Evolutionary conservation across 2,888 invertebrate species (phyloP).

Genomic region (Subacronicta megacephala): DNA sequence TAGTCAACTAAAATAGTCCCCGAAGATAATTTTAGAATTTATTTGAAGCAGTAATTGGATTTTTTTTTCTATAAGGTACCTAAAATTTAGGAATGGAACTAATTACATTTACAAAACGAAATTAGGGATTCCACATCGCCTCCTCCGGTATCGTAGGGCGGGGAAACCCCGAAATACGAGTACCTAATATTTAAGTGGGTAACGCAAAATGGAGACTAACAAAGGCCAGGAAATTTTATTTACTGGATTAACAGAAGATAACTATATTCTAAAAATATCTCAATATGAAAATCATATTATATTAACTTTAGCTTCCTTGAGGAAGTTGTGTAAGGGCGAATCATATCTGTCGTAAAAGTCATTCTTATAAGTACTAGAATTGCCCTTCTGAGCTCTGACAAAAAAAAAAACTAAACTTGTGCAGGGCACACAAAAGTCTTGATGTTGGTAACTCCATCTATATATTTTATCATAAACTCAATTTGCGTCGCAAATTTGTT

Average conservation of each 20-base stretch:
- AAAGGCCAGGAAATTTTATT: conserved; percentile 24
- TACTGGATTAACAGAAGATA: no score
- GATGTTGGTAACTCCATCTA: no score
- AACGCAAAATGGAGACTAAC: conserved; percentile 26
- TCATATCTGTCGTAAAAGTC: not conserved
- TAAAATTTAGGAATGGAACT: conserved; percentile 26
- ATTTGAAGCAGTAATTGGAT: conserved; percentile 21
- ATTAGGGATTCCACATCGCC: conserved; percentile 39
- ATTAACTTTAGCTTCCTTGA: conserved; percentile 3
- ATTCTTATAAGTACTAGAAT: no score
- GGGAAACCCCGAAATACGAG: conserved; percentile 14
- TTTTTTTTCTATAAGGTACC: conserved; percentile 16
- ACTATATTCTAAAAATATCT: no score
- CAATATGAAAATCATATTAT: no score
- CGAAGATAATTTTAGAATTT: conserved; percentile 9
- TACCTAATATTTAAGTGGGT: conserved; percentile 30
- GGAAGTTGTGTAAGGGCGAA: no score
- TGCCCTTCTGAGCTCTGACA: no score
- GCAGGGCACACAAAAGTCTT: no score
- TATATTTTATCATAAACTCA: no score
- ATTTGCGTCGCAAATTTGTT: no score
- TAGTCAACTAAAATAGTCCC: not conserved
- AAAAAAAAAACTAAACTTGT: no score
- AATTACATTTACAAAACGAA: conserved; percentile 40
- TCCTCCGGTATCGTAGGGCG: conserved; percentile 20